Evolutionary conservation across 2,113 vertebrate genomes (phyloP).

Genomic region (Synodontis membranacea): DNA sequence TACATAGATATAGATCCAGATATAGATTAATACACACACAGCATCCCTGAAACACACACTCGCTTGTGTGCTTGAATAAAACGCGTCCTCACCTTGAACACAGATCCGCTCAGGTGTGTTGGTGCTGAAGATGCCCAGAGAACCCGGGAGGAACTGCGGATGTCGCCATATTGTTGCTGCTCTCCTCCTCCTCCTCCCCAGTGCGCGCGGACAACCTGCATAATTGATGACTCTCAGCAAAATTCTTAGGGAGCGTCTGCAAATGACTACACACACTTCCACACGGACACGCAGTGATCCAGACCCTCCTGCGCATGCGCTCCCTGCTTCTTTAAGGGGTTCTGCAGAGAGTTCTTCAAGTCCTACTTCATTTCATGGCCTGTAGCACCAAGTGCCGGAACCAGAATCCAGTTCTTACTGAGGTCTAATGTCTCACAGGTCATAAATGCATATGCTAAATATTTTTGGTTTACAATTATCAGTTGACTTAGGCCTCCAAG

Average conservation of each 20-base stretch:
- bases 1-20: neutral
- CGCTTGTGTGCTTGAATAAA: slow-evolving; percentile 50
- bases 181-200: slow-evolving; percentile 78
- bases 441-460: no score
- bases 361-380: neutral
- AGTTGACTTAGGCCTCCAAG: no score
- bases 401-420: neutral
- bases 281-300: neutral
- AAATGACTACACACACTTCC: slow-evolving; percentile 35
- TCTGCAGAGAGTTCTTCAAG: neutral
- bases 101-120: slow-evolving; percentile 74
- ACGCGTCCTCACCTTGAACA: slow-evolving; percentile 73
- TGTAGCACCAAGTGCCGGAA: neutral
- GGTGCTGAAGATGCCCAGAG: slow-evolving; percentile 78
- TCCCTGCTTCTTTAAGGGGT: neutral
- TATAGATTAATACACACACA: slow-evolving; percentile 51
- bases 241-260: slow-evolving; percentile 73
- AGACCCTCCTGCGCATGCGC: neutral
- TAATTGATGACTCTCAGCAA: slow-evolving; percentile 87
- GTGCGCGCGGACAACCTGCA: slow-evolving; percentile 81
- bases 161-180: slow-evolving; percentile 92
- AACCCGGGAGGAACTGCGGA: slow-evolving; percentile 87
- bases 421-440: neutral
- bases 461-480: no score
- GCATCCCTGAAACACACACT: neutral